Evolutionary conservation across 2,113 vertebrate species (phyloP).

Genomic region (Alethe castanea): DNA sequence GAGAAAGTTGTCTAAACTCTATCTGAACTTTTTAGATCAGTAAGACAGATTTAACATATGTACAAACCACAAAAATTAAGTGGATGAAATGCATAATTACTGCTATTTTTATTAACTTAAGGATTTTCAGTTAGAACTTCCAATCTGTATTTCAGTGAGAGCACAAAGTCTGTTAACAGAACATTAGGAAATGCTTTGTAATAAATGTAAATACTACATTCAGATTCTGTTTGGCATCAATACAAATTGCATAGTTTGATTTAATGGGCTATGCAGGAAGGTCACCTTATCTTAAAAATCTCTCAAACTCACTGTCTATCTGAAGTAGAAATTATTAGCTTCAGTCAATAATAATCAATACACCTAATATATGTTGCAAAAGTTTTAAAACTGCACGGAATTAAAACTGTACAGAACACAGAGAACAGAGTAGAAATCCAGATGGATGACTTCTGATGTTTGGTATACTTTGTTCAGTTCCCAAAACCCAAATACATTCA

Average conservation of each 20-base stretch:
- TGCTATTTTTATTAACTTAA: neutral
- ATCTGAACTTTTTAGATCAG: neutral
- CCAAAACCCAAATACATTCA: neutral
- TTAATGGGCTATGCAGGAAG: neutral
- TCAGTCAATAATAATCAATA: neutral
- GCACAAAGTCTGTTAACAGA: neutral
- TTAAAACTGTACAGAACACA: neutral
- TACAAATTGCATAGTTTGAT: neutral
- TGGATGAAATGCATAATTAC: neutral
- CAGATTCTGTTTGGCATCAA: neutral
- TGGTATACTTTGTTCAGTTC: neutral
- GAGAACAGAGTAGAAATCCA: neutral
- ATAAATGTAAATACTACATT: neutral
- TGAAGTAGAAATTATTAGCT: neutral
- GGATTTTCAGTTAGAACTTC: neutral
- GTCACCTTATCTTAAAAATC: neutral
- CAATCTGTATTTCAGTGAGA: neutral
- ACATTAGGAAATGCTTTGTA: neutral
- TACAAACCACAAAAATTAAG: neutral
- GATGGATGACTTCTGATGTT: neutral
- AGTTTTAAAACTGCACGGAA: neutral
- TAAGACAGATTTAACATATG: neutral
- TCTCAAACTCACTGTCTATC: neutral
- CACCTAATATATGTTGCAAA: neutral
- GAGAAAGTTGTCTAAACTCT: neutral